phyloP scores from a whole-genome alignment of 2,113 vertebrate genomes.

The Alectura lathami region DNA sequence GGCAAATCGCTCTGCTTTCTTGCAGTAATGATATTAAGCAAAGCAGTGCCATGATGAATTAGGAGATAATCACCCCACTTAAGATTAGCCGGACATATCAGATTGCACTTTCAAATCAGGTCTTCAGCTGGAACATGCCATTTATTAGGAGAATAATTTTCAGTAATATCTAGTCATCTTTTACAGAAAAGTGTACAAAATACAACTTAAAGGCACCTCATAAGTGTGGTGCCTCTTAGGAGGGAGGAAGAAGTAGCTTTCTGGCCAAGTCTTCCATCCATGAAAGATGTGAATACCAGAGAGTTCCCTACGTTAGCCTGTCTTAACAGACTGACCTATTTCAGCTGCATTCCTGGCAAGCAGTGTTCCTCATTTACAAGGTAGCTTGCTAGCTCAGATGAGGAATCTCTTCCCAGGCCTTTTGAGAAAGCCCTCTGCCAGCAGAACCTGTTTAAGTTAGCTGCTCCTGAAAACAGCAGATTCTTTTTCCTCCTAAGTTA shows the following conservation, averaged over 20 bases:
- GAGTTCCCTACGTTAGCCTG: background rate
- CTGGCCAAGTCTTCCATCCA: background rate
- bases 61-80: background rate
- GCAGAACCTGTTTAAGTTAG: background rate
- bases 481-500: background rate
- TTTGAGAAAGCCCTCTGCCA: background rate
- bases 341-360: background rate
- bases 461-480: background rate
- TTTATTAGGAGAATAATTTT: background rate
- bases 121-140: background rate
- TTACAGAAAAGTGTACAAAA: background rate
- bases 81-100: background rate
- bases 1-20: background rate
- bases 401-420: background rate
- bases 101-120: background rate
- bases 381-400: background rate
- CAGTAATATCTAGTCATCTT: background rate
- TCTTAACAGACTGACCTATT: background rate
- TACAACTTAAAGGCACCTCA: background rate
- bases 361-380: background rate
- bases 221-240: background rate
- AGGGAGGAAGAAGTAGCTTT: background rate
- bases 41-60: background rate
- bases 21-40: background rate
- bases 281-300: background rate